These are phyloP conservation scores for Formica exsecta DNA, from an alignment of 1,140 invertebrate genomes.

Conservation along the genomic window DNA sequence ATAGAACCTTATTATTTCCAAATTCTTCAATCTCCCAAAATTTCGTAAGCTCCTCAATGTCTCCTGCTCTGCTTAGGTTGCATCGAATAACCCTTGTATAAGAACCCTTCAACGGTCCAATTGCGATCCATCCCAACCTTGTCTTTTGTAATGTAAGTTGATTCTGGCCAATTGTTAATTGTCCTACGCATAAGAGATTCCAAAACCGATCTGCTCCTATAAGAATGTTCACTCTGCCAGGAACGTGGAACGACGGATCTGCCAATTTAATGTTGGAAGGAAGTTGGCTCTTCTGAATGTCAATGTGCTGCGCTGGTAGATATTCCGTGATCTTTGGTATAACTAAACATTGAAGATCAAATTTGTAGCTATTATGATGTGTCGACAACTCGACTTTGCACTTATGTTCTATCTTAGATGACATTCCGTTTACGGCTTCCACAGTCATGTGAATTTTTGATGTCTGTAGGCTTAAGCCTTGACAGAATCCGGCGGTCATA, in stretches of 20 bases:
- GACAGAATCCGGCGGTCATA: not conserved
- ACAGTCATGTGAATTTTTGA: not conserved
- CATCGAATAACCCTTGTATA: no score
- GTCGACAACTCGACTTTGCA: not conserved
- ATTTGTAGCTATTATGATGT: not conserved
- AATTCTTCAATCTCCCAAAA: not conserved
- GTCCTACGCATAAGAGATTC: not conserved
- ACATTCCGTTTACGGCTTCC: not conserved
- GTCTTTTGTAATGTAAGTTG: not conserved
- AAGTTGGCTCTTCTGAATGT: not conserved
- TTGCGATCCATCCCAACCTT: not conserved
- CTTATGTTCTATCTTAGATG: not conserved
- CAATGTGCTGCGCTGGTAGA: not conserved
- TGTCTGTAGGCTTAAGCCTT: not conserved
- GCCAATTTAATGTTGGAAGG: not conserved
- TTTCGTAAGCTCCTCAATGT: not conserved
- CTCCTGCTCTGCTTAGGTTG: not conserved
- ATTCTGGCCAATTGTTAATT: not conserved
- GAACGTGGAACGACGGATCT: not conserved
- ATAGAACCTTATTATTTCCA: not conserved
- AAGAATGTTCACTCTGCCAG: not conserved
- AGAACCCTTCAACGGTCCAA: fast-evolving
- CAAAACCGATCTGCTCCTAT: not conserved
- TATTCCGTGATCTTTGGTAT: not conserved
- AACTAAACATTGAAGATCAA: not conserved